phyloP scores from a whole-genome alignment of 2,888 invertebrate genomes.

The Drosophila trichaetosa region DNA sequence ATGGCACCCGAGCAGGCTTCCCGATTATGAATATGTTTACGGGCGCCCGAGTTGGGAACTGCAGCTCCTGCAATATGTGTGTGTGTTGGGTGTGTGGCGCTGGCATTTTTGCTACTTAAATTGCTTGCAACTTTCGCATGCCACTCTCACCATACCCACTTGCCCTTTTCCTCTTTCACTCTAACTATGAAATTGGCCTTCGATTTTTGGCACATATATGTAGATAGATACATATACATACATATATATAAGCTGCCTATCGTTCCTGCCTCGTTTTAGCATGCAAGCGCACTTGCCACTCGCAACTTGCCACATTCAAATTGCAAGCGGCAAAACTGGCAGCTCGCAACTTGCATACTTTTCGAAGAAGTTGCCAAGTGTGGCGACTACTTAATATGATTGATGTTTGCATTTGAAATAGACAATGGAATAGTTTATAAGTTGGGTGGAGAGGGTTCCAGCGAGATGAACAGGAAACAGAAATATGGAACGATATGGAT shows the following conservation, averaged over 20 bases:
- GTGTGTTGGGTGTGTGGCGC: slow-evolving; percentile 12
- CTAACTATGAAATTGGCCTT: slow-evolving; percentile 40
- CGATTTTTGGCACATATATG: slow-evolving; percentile 16
- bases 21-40: slow-evolving; percentile 38
- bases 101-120: slow-evolving; percentile 48
- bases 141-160: not conserved
- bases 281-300: slow-evolving; percentile 27
- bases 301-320: slow-evolving; percentile 13
- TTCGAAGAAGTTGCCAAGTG: slow-evolving; percentile 27
- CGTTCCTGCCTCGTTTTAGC: slow-evolving; percentile 17
- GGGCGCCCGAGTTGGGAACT: slow-evolving; percentile 7
- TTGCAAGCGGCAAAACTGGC: slow-evolving; percentile 17
- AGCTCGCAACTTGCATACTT: slow-evolving; percentile 13
- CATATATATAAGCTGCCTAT: slow-evolving; percentile 7
- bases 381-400: slow-evolving; percentile 51
- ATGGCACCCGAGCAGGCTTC: slow-evolving; percentile 5
- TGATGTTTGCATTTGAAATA: slow-evolving; percentile 38
- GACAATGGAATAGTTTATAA: not conserved
- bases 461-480: not conserved
- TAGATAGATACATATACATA: not conserved
- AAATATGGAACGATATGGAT: not conserved
- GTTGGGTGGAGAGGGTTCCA: not conserved
- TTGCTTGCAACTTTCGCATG: slow-evolving; percentile 66
- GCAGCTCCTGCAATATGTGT: not conserved
- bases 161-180: not conserved